Evolutionary conservation across 64 coral and sea anemone species (phyloP), one percentile per base, ranked within the genome.

Genomic region (Porites lutea): DNA sequence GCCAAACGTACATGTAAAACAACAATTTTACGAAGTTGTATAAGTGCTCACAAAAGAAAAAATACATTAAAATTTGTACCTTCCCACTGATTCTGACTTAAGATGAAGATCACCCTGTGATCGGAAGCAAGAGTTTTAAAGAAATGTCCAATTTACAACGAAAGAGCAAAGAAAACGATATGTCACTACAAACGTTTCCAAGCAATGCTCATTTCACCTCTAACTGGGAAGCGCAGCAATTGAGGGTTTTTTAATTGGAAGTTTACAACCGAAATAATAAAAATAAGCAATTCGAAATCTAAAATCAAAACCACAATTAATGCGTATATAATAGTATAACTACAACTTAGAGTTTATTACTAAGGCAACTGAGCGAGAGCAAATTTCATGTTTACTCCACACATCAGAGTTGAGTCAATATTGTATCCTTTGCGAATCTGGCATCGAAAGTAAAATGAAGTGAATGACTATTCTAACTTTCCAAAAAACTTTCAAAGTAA

Each of bases 331-430:
- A 37, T 37, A 37, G 27, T 37, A 72, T 43, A 72, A 7, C 7
- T 57, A 57, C 12, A 7, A 76, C 18, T 18, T 8, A 6, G 19
- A 19, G 6, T 9, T 8, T 22, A 12, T 55, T 27, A 78, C 18
- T 78, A 77, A n/a, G 53, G 54, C 19, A 59, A 22, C 77, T 19
- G 22, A 70, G 66, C 7, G 19, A 65, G 21, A 3, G 21, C 50
- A 80, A 61, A 27, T 79, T 18, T 60, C 57, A 62, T 80, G 21
- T 80, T 80, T 80, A 60, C 55, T 58, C 12, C 54, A 60, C 20
- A 10, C 61, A 55, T 60, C 55, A 60, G 22, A 9, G 27, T 21
- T 44, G 12, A 80, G 57, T 60, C 78, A 57, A 80, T 57, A 80
- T 61, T 20, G 22, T 60, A 27, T 79, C 22, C 11, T 13, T 37